Conservation (phyloP, 2,113 vertebrate genomes). For the Corythoichthys haematopterus region DNA sequence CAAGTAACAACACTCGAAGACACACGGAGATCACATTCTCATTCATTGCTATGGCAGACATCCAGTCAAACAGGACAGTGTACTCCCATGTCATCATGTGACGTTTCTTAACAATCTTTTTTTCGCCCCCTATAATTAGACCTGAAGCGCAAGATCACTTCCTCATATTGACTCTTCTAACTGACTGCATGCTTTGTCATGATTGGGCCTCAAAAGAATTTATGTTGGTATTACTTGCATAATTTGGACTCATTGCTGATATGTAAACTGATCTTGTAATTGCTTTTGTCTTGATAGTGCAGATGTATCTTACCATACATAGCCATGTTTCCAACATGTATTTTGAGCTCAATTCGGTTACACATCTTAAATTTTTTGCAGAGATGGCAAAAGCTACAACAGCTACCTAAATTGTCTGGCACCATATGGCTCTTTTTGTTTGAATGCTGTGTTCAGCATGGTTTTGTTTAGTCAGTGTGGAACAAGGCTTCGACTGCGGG, state of each 20-base stretch:
- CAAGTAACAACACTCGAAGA: constrained; percentile 29
- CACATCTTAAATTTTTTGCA: background rate
- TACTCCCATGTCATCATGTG: constrained; percentile 13
- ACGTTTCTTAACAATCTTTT: constrained; percentile 13
- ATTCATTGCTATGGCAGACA: constrained; percentile 8
- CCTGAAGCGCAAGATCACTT: constrained; percentile 26
- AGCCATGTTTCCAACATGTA: background rate
- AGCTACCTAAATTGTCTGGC: background rate
- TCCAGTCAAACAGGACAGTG: constrained; percentile 19
- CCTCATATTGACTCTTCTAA: constrained; percentile 9
- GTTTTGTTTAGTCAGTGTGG: background rate
- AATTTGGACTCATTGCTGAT: background rate
- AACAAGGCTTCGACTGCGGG: background rate
- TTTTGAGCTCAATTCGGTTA: background rate
- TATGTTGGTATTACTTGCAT: background rate
- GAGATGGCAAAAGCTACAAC: background rate
- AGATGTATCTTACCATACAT: background rate
- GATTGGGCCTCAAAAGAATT: constrained; percentile 1
- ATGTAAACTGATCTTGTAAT: background rate
- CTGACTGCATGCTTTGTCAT: constrained; percentile 9
- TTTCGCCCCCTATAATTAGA: constrained; percentile 18
- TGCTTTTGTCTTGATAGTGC: background rate
- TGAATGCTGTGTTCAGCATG: background rate
- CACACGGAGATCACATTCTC: constrained; percentile 6
- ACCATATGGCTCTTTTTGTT: background rate